Conservation (phyloP, 2,113 vertebrate genomes). For the Macroglossus sobrinus region DNA sequence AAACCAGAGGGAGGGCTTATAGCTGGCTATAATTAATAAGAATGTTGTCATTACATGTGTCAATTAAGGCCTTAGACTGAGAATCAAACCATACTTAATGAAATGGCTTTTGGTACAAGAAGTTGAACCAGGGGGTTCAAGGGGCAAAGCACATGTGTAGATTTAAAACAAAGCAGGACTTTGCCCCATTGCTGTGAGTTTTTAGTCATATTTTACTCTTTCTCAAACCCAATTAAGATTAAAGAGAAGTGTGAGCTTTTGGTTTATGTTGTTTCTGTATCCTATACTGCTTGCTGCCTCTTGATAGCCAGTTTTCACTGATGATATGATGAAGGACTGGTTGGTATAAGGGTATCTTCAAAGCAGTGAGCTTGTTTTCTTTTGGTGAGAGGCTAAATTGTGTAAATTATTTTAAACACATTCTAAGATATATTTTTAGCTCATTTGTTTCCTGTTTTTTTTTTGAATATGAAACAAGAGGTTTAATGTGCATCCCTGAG, state of each 20-base stretch:
- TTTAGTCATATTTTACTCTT: neutral
- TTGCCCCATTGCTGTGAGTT: neutral
- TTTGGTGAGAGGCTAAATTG: neutral
- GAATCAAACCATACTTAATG: neutral
- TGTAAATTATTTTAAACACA: neutral
- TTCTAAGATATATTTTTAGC: neutral
- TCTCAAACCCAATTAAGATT: neutral
- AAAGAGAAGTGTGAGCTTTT: neutral
- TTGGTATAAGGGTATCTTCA: neutral
- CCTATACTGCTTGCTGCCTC: neutral
- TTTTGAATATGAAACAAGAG: neutral
- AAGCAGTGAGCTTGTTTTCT: neutral
- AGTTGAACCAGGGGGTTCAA: neutral
- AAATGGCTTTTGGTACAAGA: neutral
- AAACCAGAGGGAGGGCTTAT: slow-evolving; percentile 79
- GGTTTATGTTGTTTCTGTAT: neutral
- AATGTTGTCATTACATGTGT: neutral
- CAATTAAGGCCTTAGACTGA: neutral
- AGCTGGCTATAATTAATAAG: neutral
- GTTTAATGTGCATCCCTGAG: neutral
- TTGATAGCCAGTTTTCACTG: neutral
- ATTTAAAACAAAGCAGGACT: neutral
- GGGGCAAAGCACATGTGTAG: neutral
- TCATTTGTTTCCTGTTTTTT: neutral
- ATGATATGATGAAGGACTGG: neutral